phyloP scores from a whole-genome alignment of 2,113 vertebrate genomes.

The Rhynchopsitta pachyrhyncha region DNA sequence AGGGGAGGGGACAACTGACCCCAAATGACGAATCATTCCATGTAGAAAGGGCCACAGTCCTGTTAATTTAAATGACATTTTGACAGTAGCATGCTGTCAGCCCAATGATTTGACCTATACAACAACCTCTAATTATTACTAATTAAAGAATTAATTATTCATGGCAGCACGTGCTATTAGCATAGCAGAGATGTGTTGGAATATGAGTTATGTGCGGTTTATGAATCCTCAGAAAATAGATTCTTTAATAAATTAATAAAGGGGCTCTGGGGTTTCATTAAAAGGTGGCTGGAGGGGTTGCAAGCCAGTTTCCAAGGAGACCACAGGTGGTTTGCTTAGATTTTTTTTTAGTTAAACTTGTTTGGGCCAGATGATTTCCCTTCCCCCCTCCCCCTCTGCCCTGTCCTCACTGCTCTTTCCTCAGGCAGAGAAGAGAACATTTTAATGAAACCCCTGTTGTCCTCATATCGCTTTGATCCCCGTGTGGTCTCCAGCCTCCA shows the following conservation, averaged over 20 bases:
- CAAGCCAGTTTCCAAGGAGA: slow-evolving; percentile 89
- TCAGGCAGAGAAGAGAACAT: slow-evolving; percentile 82
- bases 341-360: slow-evolving; percentile 86
- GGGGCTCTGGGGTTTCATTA: slow-evolving; percentile 94
- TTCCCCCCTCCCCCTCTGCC: slow-evolving; percentile 75
- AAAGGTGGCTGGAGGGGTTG: slow-evolving; percentile 93
- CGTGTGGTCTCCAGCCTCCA: slow-evolving; percentile 79
- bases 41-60: slow-evolving; percentile 35
- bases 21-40: not conserved
- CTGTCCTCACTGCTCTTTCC: slow-evolving; percentile 83
- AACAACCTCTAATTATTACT: slow-evolving; percentile 86
- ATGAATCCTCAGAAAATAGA: slow-evolving; percentile 91
- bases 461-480: slow-evolving; percentile 87
- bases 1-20: not conserved
- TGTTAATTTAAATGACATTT: slow-evolving; percentile 76
- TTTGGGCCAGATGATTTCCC: slow-evolving; percentile 88
- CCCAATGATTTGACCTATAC: slow-evolving; percentile 83
- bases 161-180: slow-evolving; percentile 78
- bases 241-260: slow-evolving; percentile 93
- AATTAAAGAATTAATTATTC: slow-evolving; percentile 92
- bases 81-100: slow-evolving; percentile 77
- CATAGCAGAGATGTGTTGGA: slow-evolving; percentile 83
- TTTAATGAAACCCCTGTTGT: slow-evolving; percentile 93
- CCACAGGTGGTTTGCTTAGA: slow-evolving; percentile 88
- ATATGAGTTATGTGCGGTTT: slow-evolving; percentile 84